These are phyloP conservation scores for Thalpophila matura DNA, from an alignment of 2,888 invertebrate genomes.

Conservation along the genomic window DNA sequence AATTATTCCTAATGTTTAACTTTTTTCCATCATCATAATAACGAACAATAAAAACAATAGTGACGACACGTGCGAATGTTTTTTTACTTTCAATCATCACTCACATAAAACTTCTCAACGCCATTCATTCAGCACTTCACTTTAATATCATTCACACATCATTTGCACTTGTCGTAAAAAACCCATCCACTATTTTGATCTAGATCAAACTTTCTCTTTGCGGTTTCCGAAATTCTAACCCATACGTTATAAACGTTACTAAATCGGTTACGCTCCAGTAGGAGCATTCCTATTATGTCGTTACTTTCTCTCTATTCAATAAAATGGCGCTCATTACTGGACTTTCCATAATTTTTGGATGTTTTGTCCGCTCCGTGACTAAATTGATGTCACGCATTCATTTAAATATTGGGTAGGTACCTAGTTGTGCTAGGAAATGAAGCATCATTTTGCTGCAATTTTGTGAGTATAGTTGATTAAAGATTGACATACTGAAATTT, in stretches of 20 bases:
- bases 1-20: conserved; percentile 3
- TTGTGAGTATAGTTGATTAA: not conserved
- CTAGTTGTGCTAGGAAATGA: conserved; percentile 21
- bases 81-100: conserved; percentile 30
- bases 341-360: conserved; percentile 60
- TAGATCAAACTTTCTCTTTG: conserved; percentile 76
- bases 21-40: conserved; percentile 22
- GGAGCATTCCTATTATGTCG: conserved; percentile 65
- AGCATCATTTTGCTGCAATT: conserved; percentile 42
- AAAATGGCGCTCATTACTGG: conserved; percentile 58
- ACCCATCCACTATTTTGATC: conserved; percentile 57
- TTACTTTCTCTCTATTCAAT: conserved; percentile 72
- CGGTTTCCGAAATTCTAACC: conserved; percentile 78
- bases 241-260: conserved; percentile 75
- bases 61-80: conserved; percentile 39
- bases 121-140: conserved; percentile 37
- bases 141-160: conserved; percentile 63
- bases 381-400: conserved; percentile 58
- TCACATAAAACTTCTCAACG: conserved; percentile 30
- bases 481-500: too few relatives aligned
- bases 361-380: conserved; percentile 36
- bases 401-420: conserved; percentile 41
- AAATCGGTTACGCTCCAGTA: conserved; percentile 78
- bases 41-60: conserved; percentile 27
- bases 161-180: conserved; percentile 62